A percentile compares a stretch with the other conserved stretches of the same genome.
These are phyloP conservation scores for Panthera leo DNA, from an alignment of 2,113 vertebrate species.

Conservation along the genomic window DNA sequence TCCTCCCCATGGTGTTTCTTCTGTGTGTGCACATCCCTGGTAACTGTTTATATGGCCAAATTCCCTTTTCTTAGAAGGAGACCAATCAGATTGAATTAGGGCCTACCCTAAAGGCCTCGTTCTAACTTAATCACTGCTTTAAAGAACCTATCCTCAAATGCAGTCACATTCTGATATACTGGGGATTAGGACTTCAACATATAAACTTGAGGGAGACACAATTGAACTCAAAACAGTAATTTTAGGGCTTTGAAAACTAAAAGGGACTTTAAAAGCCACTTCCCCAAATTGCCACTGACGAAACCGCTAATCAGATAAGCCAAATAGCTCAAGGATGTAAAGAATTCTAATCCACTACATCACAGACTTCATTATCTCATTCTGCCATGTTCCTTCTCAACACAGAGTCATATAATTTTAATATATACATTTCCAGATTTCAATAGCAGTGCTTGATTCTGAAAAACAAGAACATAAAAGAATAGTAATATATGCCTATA, in stretches of 20 bases:
- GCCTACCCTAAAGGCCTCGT: not conserved
- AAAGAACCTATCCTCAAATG: not conserved
- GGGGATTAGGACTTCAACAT: not conserved
- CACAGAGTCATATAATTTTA: not conserved
- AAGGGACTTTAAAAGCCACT: not conserved
- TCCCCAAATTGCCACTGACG: not conserved
- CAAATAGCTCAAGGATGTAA: not conserved
- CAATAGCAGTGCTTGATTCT: not conserved
- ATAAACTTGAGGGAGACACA: not conserved
- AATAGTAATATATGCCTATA: not conserved
- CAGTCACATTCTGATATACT: not conserved
- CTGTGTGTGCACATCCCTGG: rapidly evolving
- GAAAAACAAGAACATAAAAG: not conserved
- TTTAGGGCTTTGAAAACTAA: not conserved
- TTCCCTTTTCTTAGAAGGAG: not conserved
- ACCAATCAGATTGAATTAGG: not conserved
- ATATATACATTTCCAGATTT: not conserved
- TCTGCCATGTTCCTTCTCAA: not conserved
- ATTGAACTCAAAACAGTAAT: not conserved
- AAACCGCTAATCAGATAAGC: not conserved
- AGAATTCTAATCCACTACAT: not conserved
- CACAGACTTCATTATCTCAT: not conserved
- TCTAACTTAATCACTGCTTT: not conserved
- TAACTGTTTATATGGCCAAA: not conserved
- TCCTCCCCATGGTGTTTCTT: rapidly evolving